These are phyloP conservation scores for Phoenoteleia sp. DNA, from an alignment of 2,888 invertebrate genomes.

Conservation along the genomic window DNA sequence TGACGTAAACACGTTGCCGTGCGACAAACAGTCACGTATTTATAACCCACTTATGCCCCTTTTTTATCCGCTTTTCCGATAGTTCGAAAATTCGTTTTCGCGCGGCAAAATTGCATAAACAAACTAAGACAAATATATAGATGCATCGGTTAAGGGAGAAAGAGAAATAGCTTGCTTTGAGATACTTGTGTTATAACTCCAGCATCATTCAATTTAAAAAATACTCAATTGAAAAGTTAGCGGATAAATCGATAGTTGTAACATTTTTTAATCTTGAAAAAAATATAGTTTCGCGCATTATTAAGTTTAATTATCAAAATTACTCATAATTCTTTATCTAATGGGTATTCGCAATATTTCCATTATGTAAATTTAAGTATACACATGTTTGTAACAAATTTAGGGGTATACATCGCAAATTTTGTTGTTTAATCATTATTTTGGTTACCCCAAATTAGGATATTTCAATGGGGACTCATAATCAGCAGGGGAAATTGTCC, in stretches of 20 bases:
- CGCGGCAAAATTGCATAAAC: constrained; percentile 39
- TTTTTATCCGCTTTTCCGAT: constrained; percentile 43
- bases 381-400: no score
- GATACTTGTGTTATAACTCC: constrained; percentile 34
- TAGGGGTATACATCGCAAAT: no score
- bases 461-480: not conserved
- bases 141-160: not conserved
- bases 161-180: not conserved
- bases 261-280: constrained; percentile 13
- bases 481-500: not conserved
- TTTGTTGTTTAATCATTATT: no score
- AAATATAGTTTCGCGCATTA: no score
- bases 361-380: no score
- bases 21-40: constrained; percentile 45
- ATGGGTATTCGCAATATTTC: no score
- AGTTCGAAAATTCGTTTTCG: constrained; percentile 46
- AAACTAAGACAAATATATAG: constrained; percentile 25
- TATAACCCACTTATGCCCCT: constrained; percentile 48
- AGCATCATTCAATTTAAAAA: constrained; percentile 15
- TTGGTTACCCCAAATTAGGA: no score
- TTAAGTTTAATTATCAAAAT: no score
- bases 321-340: no score
- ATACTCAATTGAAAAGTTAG: constrained; percentile 27
- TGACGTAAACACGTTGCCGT: constrained; percentile 41
- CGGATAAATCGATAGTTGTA: constrained; percentile 10